Conservation (phyloP, 2,113 vertebrate species). For the Dendrocopos noguchii region DNA sequence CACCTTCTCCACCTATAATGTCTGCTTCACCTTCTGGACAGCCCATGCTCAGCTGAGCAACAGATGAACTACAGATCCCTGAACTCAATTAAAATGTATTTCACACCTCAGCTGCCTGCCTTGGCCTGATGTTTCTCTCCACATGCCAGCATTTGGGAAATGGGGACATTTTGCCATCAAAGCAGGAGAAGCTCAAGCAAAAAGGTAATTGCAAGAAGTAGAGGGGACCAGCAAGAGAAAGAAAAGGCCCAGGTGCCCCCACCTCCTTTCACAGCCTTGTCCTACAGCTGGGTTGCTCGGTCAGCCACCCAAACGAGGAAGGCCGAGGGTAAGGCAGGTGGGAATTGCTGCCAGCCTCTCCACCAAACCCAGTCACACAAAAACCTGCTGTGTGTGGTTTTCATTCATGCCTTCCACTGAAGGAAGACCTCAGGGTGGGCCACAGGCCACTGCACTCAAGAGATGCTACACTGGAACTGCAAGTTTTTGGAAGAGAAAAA, state of each 20-base stretch:
- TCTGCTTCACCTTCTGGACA: constrained; percentile 60
- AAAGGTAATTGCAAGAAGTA: neutral
- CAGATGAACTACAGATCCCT: constrained; percentile 55
- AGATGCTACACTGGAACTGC: neutral
- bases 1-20: neutral
- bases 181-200: neutral
- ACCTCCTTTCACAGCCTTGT: neutral
- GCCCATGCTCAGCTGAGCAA: constrained; percentile 42
- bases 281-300: neutral
- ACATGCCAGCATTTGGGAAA: neutral
- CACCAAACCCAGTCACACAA: neutral
- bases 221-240: neutral
- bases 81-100: constrained; percentile 69
- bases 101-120: constrained; percentile 45
- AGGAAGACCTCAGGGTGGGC: neutral
- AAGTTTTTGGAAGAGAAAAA: neutral
- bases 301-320: neutral
- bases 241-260: neutral
- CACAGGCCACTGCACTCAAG: neutral
- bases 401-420: neutral
- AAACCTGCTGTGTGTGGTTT: neutral
- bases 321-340: neutral
- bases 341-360: neutral
- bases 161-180: neutral
- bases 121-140: constrained; percentile 33